These are phyloP conservation scores for Gastracanthus pulcherrimus DNA, from an alignment of 2,888 invertebrate genomes.

Conservation along the genomic window DNA sequence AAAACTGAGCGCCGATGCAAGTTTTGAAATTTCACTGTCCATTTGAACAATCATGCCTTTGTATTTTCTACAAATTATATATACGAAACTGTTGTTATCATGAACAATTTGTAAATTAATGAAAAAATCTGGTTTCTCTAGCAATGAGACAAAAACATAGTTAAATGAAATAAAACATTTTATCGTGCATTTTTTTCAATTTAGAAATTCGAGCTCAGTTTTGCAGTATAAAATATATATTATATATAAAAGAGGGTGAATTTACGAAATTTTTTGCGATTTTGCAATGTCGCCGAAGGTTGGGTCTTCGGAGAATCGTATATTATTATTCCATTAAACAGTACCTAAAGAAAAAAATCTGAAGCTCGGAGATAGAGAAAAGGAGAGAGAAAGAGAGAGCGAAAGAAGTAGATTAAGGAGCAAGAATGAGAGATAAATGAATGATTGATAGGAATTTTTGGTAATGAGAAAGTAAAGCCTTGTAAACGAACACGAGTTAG, in stretches of 20 bases:
- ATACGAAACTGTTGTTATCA: neutral
- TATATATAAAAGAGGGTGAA: neutral
- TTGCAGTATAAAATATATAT: conserved; percentile 18
- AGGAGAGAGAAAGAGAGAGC: conserved; percentile 8
- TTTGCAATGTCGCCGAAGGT: conserved; percentile 26
- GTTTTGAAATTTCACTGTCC: conserved; percentile 18
- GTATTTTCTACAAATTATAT: conserved; percentile 30
- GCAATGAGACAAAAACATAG: neutral
- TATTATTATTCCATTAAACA: conserved; percentile 42
- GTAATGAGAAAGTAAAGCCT: conserved; percentile 8
- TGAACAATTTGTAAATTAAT: neutral
- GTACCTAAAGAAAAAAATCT: conserved; percentile 34
- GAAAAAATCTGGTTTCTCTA: neutral
- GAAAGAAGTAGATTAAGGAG: conserved; percentile 24
- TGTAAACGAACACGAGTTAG: conserved; percentile 32
- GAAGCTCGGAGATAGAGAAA: conserved; percentile 12
- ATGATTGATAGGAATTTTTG: conserved; percentile 9
- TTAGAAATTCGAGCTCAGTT: conserved; percentile 30
- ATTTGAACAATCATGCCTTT: conserved; percentile 13
- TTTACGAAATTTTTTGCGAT: conserved; percentile 4
- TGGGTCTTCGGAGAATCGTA: conserved; percentile 30
- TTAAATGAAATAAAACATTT: neutral
- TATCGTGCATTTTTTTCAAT: neutral
- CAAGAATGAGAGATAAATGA: conserved; percentile 27
- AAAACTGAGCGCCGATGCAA: conserved; percentile 38